phyloP scores from a whole-genome alignment of 1,140 invertebrate species.

The Bursaphelenchus mucronatus region DNA sequence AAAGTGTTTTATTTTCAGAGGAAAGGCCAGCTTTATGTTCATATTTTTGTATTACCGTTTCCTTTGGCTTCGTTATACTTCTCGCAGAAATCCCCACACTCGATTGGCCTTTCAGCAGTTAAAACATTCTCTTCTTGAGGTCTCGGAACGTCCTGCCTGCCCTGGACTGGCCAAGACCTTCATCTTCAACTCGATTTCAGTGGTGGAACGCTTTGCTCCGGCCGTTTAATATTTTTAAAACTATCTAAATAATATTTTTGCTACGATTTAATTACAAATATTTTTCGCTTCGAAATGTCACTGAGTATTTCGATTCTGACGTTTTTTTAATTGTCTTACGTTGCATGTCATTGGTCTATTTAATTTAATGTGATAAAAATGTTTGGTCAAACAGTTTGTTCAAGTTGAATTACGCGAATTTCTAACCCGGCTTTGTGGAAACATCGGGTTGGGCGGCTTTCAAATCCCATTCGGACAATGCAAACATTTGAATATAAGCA shows the following conservation, averaged over 20 bases:
- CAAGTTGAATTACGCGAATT: too few relatives aligned
- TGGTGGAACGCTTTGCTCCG: conserved; percentile 40
- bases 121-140: conserved; percentile 21
- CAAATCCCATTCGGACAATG: too few relatives aligned
- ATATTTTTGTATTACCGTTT: conserved; percentile 94
- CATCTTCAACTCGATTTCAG: conserved; percentile 26
- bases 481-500: too few relatives aligned
- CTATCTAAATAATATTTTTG: conserved; percentile 1
- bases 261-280: neutral
- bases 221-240: conserved; percentile 19
- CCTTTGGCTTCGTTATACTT: conserved; percentile 78
- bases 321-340: too few relatives aligned
- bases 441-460: too few relatives aligned
- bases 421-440: too few relatives aligned
- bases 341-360: too few relatives aligned
- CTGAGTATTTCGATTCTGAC: too few relatives aligned
- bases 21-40: conserved; percentile 75
- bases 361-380: too few relatives aligned
- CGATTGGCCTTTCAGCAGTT: conserved; percentile 33
- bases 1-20: conserved; percentile 76
- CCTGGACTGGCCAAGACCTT: conserved; percentile 30
- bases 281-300: neutral
- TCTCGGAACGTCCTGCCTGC: conserved; percentile 32
- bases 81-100: conserved; percentile 87
- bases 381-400: too few relatives aligned